Percentiles rank a stretch among this genome's conserved stretches.
Conservation (phyloP, 2,888 invertebrate genomes). For the Sisyra nigra region DNA sequence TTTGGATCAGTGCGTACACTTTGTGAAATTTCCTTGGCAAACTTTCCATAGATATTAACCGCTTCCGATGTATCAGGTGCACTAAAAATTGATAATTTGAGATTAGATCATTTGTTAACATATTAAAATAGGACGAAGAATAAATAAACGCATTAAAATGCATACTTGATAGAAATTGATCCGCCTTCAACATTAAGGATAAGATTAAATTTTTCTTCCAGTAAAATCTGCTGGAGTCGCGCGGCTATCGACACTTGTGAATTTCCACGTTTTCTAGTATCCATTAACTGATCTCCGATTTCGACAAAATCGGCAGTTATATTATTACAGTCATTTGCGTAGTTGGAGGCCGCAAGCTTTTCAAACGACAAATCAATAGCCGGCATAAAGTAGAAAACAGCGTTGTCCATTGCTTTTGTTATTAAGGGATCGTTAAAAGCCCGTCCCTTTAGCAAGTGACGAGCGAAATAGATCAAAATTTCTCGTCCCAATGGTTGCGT, state of each 20-base stretch:
- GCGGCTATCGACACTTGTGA: constrained; percentile 32
- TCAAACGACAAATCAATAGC: constrained; percentile 41
- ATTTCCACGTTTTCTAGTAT: constrained; percentile 28
- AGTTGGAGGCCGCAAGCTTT: constrained; percentile 20
- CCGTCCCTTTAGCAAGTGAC: constrained; percentile 63
- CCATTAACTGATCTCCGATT: constrained; percentile 48
- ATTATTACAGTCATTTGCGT: constrained; percentile 22
- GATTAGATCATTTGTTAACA: neutral
- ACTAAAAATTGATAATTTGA: constrained; percentile 15
- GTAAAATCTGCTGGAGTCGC: constrained; percentile 46
- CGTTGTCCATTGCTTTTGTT: constrained; percentile 43
- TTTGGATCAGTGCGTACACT: constrained; percentile 25
- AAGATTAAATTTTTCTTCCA: constrained; percentile 50
- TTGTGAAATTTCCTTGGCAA: constrained; percentile 30
- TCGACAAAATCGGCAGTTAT: constrained; percentile 33
- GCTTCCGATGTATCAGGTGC: constrained; percentile 19
- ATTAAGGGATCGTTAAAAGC: constrained; percentile 49
- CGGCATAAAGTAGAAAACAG: constrained; percentile 69
- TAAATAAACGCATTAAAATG: constrained; percentile 6
- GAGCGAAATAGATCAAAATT: constrained; percentile 61
- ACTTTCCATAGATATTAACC: constrained; percentile 29
- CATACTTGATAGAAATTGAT: constrained; percentile 42
- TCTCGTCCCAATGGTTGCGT: constrained; percentile 76
- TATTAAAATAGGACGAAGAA: neutral
- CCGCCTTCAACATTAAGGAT: constrained; percentile 63